Evolutionary conservation across 2,113 vertebrate genomes (phyloP).

Genomic region (Ageneiosus marmoratus): DNA sequence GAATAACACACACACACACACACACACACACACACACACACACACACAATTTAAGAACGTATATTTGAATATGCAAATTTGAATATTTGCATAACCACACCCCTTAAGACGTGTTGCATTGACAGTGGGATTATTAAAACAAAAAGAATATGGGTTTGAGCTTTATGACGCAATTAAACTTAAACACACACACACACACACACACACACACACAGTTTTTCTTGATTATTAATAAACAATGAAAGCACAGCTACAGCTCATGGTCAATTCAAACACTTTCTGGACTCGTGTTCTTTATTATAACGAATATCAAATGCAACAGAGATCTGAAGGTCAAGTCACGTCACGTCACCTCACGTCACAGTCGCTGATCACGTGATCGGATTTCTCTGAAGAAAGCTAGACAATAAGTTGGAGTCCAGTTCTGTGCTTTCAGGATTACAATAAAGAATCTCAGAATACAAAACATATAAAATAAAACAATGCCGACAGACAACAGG

Average conservation of each 20-base stretch:
- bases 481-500: background rate
- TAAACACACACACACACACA: background rate
- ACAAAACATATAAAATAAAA: background rate
- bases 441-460: background rate
- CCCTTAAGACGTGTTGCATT: background rate
- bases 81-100: background rate
- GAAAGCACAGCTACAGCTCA: background rate
- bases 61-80: conserved; percentile 1
- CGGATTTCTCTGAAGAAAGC: background rate
- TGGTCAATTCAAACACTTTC: background rate
- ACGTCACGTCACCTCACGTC: background rate
- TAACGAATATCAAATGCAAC: background rate
- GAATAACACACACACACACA: background rate
- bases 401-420: background rate
- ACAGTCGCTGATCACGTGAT: background rate
- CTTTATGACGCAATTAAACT: background rate
- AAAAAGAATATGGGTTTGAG: background rate
- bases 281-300: background rate
- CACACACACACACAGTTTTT: background rate
- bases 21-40: background rate
- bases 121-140: background rate
- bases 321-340: background rate
- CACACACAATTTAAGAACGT: background rate
- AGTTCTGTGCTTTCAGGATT: background rate
- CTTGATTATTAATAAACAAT: background rate